Evolutionary conservation across 2,797 vertebrate species (phyloP).

Genomic region (Sebastes baramenuke): DNA sequence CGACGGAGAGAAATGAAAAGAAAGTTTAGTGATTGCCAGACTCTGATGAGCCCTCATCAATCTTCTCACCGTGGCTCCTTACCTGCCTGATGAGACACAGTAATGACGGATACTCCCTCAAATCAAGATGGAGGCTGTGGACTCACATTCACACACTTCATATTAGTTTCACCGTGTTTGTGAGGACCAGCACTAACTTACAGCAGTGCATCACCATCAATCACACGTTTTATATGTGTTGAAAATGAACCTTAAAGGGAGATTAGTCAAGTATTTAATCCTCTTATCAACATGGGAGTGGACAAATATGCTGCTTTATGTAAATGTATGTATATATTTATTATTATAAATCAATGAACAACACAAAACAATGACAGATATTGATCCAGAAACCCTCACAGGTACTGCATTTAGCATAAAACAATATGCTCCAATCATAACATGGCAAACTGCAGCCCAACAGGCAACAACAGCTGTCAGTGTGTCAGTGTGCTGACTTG

Average conservation of each 20-base stretch:
- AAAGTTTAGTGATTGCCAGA: slow-evolving; percentile 60
- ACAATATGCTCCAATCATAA: too few relatives aligned
- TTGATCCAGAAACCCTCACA: too few relatives aligned
- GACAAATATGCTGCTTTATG: too few relatives aligned
- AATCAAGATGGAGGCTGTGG: slow-evolving; percentile 47
- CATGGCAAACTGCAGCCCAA: too few relatives aligned
- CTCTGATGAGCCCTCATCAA: slow-evolving; percentile 59
- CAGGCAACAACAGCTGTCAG: too few relatives aligned
- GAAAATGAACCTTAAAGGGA: too few relatives aligned
- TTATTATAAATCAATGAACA: too few relatives aligned
- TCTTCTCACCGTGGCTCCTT: slow-evolving; percentile 18
- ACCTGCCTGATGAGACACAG: slow-evolving; percentile 59
- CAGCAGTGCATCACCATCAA: not conserved
- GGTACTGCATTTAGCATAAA: too few relatives aligned
- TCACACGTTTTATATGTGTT: not conserved
- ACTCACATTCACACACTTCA: not conserved
- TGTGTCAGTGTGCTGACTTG: too few relatives aligned
- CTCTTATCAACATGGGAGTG: too few relatives aligned
- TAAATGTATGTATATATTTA: too few relatives aligned
- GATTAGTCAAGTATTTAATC: rapidly evolving
- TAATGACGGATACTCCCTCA: slow-evolving; percentile 50
- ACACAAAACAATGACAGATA: too few relatives aligned
- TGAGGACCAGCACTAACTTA: not conserved
- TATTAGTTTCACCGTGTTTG: not conserved
- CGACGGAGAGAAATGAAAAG: slow-evolving; percentile 52